Evolutionary conservation across 64 coral and sea anemone genomes (phyloP), one percentile per base, ranked within the genome.

Genomic region (Montipora sp.): DNA sequence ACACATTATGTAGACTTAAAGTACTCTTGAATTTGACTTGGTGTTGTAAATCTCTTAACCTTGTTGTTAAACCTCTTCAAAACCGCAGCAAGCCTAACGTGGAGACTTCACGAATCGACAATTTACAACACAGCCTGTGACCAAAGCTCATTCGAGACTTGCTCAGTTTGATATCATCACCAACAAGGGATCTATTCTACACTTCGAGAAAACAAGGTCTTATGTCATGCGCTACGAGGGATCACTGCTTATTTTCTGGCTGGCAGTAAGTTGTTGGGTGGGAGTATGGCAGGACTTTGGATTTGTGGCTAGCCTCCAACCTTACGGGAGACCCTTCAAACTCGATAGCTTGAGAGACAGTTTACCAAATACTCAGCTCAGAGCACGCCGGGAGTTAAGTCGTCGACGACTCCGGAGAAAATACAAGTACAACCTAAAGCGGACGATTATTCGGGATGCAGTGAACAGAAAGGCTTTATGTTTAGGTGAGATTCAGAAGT

Each of bases 331-430:
- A 89, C 87, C 87, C 95, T 96, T 92, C 74, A 96, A 92, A 93
- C 87, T 96, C 87, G 86, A 96, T 82, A 85, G 90, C 81, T 96
- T 96, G 76, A 89, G 75, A 93, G 95, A 93, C 87, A 90, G 81
- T 92, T 90, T 89, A 48, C 55, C 91, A 93, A 90, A 96, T 81
- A 73, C 51, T 65, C 87, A 48, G 49, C 45, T 61, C 12, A 83
- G 95, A 72, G 89, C 87, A 46, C 87, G 80, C 57, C 91, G 92
- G 74, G 87, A 84, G 81, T 84, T 49, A 16, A 84, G 81, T 18
- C 81, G 88, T 5, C 89, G 80, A 49, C 89, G 88, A 70, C 79
- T 77, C 46, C 89, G 95, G 47, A 80, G 89, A 78, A 97, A 97
- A 80, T 94, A 91, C 89, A 90, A 71, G 74, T 94, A 89, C 92